These are phyloP conservation scores for Enoplosus armatus DNA, from an alignment of 2,797 vertebrate genomes.

Conservation along the genomic window DNA sequence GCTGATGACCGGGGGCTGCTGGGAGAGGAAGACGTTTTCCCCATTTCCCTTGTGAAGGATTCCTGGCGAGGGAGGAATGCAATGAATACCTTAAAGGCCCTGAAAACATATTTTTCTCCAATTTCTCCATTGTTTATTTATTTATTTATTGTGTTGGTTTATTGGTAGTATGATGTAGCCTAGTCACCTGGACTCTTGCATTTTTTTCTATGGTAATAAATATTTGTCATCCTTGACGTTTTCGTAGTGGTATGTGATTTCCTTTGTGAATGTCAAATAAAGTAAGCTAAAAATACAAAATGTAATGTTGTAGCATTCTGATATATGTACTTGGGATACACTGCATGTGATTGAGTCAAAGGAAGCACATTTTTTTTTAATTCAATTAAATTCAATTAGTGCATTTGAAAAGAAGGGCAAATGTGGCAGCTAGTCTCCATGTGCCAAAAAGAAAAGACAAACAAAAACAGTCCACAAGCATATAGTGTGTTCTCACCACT, in stretches of 20 bases:
- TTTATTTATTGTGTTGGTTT: neutral
- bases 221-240: neutral
- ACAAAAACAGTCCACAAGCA: neutral
- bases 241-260: neutral
- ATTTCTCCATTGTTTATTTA: too few species aligned
- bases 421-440: neutral
- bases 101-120: conserved; percentile 11
- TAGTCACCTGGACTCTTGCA: neutral
- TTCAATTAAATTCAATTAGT: conserved; percentile 22
- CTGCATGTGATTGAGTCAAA: neutral
- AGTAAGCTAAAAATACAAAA: neutral
- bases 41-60: conserved; percentile 98
- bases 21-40: conserved; percentile 96
- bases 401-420: conserved; percentile 15
- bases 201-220: neutral
- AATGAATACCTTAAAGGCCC: conserved; percentile 21
- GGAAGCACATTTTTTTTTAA: too few species aligned
- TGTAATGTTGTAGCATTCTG: neutral
- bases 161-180: neutral
- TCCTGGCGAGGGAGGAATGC: conserved; percentile 80
- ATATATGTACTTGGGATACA: conserved; percentile 7
- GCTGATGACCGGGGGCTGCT: conserved; percentile 93
- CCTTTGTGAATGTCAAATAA: neutral
- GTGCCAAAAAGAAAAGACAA: neutral
- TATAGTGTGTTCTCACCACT: conserved; percentile 87